Evolutionary conservation across 2,797 vertebrate species (phyloP).

Genomic region (Phataginus tetradactyla): DNA sequence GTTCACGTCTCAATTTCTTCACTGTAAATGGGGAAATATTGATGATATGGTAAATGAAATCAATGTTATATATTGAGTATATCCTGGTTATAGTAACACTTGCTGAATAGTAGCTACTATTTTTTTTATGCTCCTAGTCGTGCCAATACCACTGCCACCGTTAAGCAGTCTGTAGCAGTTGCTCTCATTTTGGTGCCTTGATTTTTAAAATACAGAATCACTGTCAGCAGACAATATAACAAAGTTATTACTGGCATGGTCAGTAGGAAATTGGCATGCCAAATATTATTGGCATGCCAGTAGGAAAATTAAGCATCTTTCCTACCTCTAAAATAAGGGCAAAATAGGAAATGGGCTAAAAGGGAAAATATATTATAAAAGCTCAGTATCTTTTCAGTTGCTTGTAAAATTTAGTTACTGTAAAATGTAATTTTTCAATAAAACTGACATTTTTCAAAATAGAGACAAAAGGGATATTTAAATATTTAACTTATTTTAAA

Average conservation of each 20-base stretch:
- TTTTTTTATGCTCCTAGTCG: background rate
- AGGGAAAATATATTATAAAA: background rate
- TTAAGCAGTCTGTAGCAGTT: background rate
- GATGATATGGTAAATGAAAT: background rate
- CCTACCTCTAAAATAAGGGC: background rate
- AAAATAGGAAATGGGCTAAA: background rate
- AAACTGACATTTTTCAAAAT: slow-evolving; percentile 16
- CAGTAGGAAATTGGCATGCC: background rate
- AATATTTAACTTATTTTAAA: background rate
- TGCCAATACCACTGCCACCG: background rate
- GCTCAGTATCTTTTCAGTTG: background rate
- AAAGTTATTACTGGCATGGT: background rate
- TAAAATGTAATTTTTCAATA: background rate
- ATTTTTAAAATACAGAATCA: background rate
- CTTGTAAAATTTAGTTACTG: background rate
- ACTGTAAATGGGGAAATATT: background rate
- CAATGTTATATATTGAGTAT: background rate
- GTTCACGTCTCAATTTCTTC: background rate
- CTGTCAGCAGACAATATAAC: background rate
- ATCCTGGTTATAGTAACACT: background rate
- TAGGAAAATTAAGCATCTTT: background rate
- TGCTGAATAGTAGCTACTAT: background rate
- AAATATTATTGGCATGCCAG: background rate
- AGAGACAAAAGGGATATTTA: slow-evolving; percentile 26
- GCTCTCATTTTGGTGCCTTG: background rate